Evolutionary conservation across 2,113 vertebrate genomes (phyloP).

Genomic region (Hemiscyllium ocellatum): DNA sequence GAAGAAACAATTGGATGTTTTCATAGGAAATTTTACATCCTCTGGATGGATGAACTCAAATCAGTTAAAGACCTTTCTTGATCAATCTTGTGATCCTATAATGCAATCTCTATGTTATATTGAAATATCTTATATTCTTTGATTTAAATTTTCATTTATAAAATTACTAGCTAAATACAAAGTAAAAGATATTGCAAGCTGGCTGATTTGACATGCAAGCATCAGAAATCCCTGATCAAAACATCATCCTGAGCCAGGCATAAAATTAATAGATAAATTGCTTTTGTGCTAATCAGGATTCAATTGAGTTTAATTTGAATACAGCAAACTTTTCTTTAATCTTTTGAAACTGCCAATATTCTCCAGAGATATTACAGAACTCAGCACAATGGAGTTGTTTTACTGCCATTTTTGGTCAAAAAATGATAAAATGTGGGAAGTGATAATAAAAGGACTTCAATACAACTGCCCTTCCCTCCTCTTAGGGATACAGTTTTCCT

Average conservation of each 20-base stretch:
- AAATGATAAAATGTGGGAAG: conserved; percentile 15
- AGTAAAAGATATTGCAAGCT: conserved; percentile 9
- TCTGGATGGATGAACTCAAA: background rate
- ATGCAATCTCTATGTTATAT: background rate
- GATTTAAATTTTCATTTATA: background rate
- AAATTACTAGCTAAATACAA: conserved; percentile 4
- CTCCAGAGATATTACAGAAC: background rate
- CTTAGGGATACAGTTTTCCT: background rate
- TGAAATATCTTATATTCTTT: background rate
- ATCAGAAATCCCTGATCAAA: conserved; percentile 16
- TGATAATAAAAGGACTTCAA: conserved; percentile 27
- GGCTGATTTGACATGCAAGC: conserved; percentile 10
- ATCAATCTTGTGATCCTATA: background rate
- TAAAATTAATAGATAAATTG: background rate
- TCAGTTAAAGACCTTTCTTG: background rate
- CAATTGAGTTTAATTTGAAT: conserved; percentile 11
- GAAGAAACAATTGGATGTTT: background rate
- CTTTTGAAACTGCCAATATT: background rate
- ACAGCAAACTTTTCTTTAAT: background rate
- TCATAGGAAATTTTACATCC: background rate
- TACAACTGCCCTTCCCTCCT: background rate
- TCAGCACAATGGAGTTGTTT: background rate
- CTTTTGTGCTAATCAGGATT: background rate
- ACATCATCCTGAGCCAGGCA: background rate
- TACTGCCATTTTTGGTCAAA: conserved; percentile 13